phyloP scores from a whole-genome alignment of 2,113 vertebrate species.

The Empidonax traillii region DNA sequence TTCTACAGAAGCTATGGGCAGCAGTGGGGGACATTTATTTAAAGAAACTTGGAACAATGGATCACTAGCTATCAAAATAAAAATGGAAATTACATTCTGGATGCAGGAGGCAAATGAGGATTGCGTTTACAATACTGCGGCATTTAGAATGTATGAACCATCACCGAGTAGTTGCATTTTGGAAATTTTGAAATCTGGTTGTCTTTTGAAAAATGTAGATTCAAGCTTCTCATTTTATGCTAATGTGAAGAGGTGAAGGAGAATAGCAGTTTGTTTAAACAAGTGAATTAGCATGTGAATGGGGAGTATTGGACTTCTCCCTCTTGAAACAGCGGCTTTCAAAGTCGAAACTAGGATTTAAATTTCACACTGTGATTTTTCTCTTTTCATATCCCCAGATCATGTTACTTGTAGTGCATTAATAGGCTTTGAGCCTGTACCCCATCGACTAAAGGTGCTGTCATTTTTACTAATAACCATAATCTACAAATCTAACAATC shows the following conservation, averaged over 20 bases:
- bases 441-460: background rate
- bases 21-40: conserved; percentile 54
- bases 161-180: background rate
- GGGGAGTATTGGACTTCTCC: background rate
- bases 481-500: background rate
- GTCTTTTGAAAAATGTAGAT: conserved; percentile 45
- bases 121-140: conserved; percentile 15
- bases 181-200: conserved; percentile 1
- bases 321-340: background rate
- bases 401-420: background rate
- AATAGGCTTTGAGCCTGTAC: background rate
- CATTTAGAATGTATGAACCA: conserved; percentile 5
- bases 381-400: conserved; percentile 4
- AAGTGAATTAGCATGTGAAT: conserved; percentile 54
- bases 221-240: conserved; percentile 26
- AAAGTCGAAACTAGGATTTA: conserved; percentile 7
- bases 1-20: conserved; percentile 37
- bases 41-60: conserved; percentile 51
- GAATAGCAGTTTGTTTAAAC: conserved; percentile 45
- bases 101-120: conserved; percentile 33
- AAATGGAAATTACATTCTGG: conserved; percentile 54
- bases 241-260: conserved; percentile 35
- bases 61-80: conserved; percentile 49
- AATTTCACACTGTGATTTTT: conserved; percentile 13
- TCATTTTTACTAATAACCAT: background rate